Base-by-base conservation (phyloP, 2,888 invertebrate species). In the Orthosia gracilis region DNA sequence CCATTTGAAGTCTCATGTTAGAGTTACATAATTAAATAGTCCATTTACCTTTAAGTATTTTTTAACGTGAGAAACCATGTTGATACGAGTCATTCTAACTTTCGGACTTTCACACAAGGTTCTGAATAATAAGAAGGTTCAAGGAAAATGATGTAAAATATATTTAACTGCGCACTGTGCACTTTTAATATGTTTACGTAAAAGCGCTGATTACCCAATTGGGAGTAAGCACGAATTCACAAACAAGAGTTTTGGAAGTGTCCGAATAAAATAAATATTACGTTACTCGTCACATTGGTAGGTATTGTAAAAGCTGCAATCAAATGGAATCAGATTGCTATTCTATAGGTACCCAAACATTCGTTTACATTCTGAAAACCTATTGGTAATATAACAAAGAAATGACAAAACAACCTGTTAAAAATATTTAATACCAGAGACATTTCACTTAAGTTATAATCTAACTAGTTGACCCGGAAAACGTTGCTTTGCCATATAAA, bases 201-300 rank as follows among this genome's bases (percentile, higher is more conserved):
- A 83, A 67, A 59, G 54, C 58, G 66, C 21, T 83, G 69, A 80
- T 83, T 59, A 55, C 64, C 73, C 71, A 67, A 58, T 76, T 55
- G 80, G 69, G 72, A 71, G 23, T 50, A 61, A 69, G 68, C 58
- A 52, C 40, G 59, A 69, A 58, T 66, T 69, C 21, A 59, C 52
- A 69, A 75, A 73, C 50, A 76, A 26, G 70, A 69, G 62, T 45
- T 62, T 61, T 45, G 69, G 69, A 69, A 63, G 31, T 45, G 65
- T 61, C 13, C 18, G 13, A 59, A 65, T 75, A 17, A 58, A 69
- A 76, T 52, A 26, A 66, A 61, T 52, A 59, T 63, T 21, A 61
- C 5, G 11, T 50, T 50, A 57, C n/a, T n/a, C n/a, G n/a, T n/a
- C n/a, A n/a, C n/a, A n/a, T n/a, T n/a, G 23, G 21, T 50, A 55